Conservation (phyloP, 2,888 invertebrate species). For the Drosophila dives region DNA sequence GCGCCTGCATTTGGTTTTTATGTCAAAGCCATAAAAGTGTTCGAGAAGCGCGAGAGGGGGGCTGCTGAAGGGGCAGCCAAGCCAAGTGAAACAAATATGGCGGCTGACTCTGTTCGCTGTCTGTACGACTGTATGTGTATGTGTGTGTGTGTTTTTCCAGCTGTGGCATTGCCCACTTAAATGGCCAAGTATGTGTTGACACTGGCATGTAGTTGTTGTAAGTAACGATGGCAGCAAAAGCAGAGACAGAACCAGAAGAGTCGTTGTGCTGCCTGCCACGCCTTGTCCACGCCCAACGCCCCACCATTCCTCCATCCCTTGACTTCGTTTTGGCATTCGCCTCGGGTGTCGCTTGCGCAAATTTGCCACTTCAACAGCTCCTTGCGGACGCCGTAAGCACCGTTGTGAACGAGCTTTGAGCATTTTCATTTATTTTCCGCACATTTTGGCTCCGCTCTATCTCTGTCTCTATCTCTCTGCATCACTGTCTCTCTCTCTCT, state of each 20-base stretch:
- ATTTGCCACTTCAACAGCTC: constrained; percentile 85
- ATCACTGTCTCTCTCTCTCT: neutral
- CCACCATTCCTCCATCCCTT: constrained; percentile 12
- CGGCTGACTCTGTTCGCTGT: constrained; percentile 29
- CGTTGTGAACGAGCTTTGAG: constrained; percentile 84
- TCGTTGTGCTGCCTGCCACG: constrained; percentile 59
- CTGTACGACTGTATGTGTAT: neutral
- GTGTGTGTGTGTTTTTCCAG: constrained; percentile 30
- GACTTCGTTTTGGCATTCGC: constrained; percentile 37
- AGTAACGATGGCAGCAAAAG: constrained; percentile 79
- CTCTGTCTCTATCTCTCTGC: constrained; percentile 9
- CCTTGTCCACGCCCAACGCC: constrained; percentile 40
- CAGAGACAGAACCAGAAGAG: constrained; percentile 15
- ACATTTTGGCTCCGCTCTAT: constrained; percentile 65
- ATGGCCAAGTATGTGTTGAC: constrained; percentile 84
- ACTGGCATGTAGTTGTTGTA: constrained; percentile 84
- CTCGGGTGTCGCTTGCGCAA: constrained; percentile 83
- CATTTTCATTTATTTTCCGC: constrained; percentile 84
- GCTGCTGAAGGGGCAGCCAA: neutral
- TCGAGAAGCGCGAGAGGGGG: neutral
- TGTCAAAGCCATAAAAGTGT: constrained; percentile 70
- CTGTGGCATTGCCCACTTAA: constrained; percentile 67
- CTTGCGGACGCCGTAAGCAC: constrained; percentile 84
- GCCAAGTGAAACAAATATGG: constrained; percentile 76
- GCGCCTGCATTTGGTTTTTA: constrained; percentile 60